Base-by-base conservation (phyloP, 1,140 invertebrate species). In the Bursaphelenchus mucronatus region DNA sequence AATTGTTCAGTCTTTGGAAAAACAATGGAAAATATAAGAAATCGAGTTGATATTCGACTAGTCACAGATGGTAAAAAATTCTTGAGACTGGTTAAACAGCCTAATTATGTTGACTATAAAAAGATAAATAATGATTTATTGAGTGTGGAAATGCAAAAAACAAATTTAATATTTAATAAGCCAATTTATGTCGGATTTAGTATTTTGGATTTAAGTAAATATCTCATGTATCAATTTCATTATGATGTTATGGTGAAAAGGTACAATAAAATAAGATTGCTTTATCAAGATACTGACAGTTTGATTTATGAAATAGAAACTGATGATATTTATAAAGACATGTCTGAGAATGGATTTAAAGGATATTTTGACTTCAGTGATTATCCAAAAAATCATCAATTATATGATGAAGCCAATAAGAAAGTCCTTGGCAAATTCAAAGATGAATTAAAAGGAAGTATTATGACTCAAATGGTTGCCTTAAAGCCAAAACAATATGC, bases 91-190 rank as follows among this genome's bases (percentile, higher is more conserved):
- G 49, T 65, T 21, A 65, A 39, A 45, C 39, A 65, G 75, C 80
- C 79, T 6, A 77, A 82, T 68, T 84, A 83, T 68, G 74, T 83
- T 65, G 74, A 68, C 45, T 45, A 53, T 19, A 71, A 45, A 47
- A 69, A 74, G 49, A 73, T 78, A 64, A 46, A 46, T 50, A 61
- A 71, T 56, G 56, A 66, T 52, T 50, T 75, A 41, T 13, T 52
- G 0, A 61, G 58, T 44, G 39, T 75, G 11, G 57, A 73, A 8
- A 66, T 63, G 53, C 15, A 63, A 10, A 76, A 76, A 56, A 68
- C 46, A 0, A 68, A 63, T 47, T 19, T 76, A 13, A 17, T 13
- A 52, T 63, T 76, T 52, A 44, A 70, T 54, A 78, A 79, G 59
- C 76, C 76, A 13, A 73, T 79, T 53, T 76, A 78, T 74, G 70